Evolutionary conservation across 2,113 vertebrate species (phyloP).

Genomic region (Scartelaos histophorus): DNA sequence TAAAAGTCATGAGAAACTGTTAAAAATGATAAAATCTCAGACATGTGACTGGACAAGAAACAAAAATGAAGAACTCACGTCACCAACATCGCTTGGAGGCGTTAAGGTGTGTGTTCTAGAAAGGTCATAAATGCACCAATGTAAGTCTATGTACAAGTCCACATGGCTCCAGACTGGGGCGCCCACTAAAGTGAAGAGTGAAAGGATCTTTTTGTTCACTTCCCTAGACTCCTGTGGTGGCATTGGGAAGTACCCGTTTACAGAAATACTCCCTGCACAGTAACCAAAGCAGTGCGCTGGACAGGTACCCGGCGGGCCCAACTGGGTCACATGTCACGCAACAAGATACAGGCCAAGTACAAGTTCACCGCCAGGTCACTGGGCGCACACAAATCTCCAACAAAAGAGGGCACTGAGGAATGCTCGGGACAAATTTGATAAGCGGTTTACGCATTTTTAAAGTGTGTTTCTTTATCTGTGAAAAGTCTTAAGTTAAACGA

Average conservation of each 20-base stretch:
- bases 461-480: conserved; percentile 47
- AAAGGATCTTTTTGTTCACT: conserved; percentile 56
- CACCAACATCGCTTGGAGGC: background rate
- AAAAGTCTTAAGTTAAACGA: conserved; percentile 59
- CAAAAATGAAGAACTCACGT: background rate
- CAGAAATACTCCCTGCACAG: conserved; percentile 28
- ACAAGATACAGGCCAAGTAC: conserved; percentile 32
- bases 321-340: conserved; percentile 4
- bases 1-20: too few relatives aligned
- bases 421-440: background rate
- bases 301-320: conserved; percentile 34
- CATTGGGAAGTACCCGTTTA: conserved; percentile 36
- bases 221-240: conserved; percentile 24
- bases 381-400: conserved; percentile 18
- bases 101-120: conserved; percentile 20
- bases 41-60: background rate
- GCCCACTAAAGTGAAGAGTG: conserved; percentile 49
- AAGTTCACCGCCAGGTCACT: conserved; percentile 45
- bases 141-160: conserved; percentile 8
- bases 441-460: conserved; percentile 25
- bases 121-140: conserved; percentile 10
- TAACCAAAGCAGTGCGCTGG: conserved; percentile 49
- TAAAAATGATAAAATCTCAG: background rate
- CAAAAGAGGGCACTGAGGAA: conserved; percentile 13
- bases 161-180: conserved; percentile 14